phyloP scores from a whole-genome alignment of 2,113 vertebrate species.

The Sorex fumeus region DNA sequence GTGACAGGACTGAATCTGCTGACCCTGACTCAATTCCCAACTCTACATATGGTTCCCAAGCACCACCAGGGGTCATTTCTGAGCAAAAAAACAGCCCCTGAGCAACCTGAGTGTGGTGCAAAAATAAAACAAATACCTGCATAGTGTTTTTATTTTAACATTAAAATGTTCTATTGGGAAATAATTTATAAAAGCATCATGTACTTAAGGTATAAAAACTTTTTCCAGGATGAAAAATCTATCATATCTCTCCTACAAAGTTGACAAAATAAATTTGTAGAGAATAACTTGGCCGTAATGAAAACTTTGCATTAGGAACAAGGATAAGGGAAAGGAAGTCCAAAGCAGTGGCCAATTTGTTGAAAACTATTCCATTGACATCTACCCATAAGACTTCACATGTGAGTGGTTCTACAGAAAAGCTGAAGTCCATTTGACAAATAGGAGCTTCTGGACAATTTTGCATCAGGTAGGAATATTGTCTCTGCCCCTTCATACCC shows the following conservation, averaged over 20 bases:
- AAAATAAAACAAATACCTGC: too few relatives aligned
- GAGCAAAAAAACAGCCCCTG: too few relatives aligned
- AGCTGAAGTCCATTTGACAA: slow-evolving; percentile 40
- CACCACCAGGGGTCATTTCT: too few relatives aligned
- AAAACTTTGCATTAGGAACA: background rate
- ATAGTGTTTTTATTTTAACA: slow-evolving; percentile 18
- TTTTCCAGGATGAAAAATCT: slow-evolving; percentile 16
- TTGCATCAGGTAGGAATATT: slow-evolving; percentile 51
- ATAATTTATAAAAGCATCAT: background rate
- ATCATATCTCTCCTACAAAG: background rate
- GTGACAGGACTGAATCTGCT: too few relatives aligned
- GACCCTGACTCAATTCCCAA: too few relatives aligned
- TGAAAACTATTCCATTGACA: background rate
- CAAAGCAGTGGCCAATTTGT: background rate
- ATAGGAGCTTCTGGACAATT: background rate
- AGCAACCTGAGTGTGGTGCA: too few relatives aligned
- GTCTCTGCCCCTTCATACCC: too few relatives aligned
- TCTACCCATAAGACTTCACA: background rate
- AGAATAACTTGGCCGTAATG: background rate
- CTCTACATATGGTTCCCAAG: too few relatives aligned
- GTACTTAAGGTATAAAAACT: background rate
- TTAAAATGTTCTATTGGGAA: slow-evolving; percentile 27
- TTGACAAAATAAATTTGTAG: slow-evolving; percentile 45
- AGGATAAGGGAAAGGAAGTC: background rate
- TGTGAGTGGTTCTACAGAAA: background rate